Percentiles rank a stretch among this genome's conserved stretches.
Evolutionary conservation across 2,113 vertebrate genomes (phyloP).

Genomic region (Hypomesus transpacificus): DNA sequence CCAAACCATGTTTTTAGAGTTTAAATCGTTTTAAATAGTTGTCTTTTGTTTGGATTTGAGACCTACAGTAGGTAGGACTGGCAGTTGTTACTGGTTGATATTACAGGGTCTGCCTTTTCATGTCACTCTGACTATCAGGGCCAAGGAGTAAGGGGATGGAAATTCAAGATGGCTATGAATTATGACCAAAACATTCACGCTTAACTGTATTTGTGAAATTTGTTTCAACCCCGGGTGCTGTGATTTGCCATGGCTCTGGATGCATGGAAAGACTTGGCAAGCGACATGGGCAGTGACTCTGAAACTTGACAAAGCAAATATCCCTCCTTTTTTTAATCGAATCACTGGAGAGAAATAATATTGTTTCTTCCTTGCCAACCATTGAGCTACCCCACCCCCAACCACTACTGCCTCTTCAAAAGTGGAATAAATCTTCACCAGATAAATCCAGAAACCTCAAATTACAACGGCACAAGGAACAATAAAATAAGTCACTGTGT

Average conservation of each 20-base stretch:
- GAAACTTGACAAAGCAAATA: slow-evolving; percentile 16
- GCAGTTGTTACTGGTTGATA: background rate
- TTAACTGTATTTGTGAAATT: slow-evolving; percentile 33
- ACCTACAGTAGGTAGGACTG: too few species aligned
- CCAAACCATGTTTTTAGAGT: too few species aligned
- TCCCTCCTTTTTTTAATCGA: slow-evolving; percentile 11
- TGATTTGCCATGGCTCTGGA: slow-evolving; percentile 25
- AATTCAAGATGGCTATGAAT: slow-evolving; percentile 9
- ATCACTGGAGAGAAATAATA: slow-evolving; percentile 27
- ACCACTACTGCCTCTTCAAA: slow-evolving; percentile 19
- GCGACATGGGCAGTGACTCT: background rate
- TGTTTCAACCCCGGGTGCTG: slow-evolving; percentile 18
- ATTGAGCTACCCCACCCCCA: slow-evolving; percentile 17
- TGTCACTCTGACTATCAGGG: background rate
- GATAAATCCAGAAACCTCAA: slow-evolving; percentile 35
- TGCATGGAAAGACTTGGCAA: slow-evolving; percentile 13
- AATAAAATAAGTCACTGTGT: slow-evolving; percentile 30
- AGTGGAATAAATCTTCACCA: slow-evolving; percentile 13
- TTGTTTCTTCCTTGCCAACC: slow-evolving; percentile 11
- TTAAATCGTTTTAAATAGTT: too few species aligned
- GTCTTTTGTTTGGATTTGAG: too few species aligned
- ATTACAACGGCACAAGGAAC: slow-evolving; percentile 27
- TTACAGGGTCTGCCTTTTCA: background rate
- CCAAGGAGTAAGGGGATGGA: background rate
- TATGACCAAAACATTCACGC: slow-evolving; percentile 12